Conservation (phyloP, 2,113 vertebrate species). For the pig (Sus scrofa) region T2T-Sscrofa CM000812.6:34357501-34358000, state of each 20-base stretch:
- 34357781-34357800: not conserved
- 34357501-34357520: not conserved
- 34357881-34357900: not conserved
- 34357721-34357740: not conserved
- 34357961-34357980: not conserved
- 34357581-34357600: not conserved
- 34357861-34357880: not conserved
- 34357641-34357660: not conserved
- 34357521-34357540: not conserved
- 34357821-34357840: not conserved
- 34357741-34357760: not conserved
- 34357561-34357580: no score
- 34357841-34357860: not conserved
- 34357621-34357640: not conserved
- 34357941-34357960: not conserved
- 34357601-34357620: not conserved
- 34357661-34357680: not conserved
- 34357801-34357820: not conserved
- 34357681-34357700: not conserved
- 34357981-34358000: conserved; percentile 37
- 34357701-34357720: not conserved
- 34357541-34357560: not conserved
- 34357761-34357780: not conserved
- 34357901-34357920: not conserved
- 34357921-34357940: not conserved